Conservation (phyloP, 2,113 vertebrate genomes). For the Kryptolebias marmoratus region DNA sequence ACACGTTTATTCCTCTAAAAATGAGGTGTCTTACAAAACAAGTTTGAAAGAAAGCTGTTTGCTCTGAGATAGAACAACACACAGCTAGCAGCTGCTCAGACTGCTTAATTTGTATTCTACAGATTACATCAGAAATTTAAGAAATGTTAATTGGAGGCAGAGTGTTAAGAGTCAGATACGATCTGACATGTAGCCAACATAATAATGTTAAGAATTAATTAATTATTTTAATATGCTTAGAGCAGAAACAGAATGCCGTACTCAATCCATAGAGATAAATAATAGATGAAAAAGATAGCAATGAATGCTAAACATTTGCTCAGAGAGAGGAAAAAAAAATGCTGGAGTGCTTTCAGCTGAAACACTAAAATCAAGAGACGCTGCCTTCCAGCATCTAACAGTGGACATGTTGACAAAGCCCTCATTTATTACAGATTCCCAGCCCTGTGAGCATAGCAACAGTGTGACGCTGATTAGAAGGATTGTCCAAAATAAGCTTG, state of each 20-base stretch:
- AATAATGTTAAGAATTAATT: slow-evolving; percentile 62
- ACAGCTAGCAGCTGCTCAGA: slow-evolving; percentile 52
- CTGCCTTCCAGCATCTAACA: slow-evolving; percentile 51
- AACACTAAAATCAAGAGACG: slow-evolving; percentile 55
- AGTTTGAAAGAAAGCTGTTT: slow-evolving; percentile 51
- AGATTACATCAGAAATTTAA: slow-evolving; percentile 76
- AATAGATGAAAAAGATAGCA: slow-evolving; percentile 45
- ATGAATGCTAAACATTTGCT: slow-evolving; percentile 53
- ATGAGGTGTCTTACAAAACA: slow-evolving; percentile 63
- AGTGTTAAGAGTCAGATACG: slow-evolving; percentile 70
- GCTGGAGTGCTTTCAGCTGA: slow-evolving; percentile 34
- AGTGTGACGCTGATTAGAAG: slow-evolving; percentile 75
- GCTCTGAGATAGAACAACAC: slow-evolving; percentile 41
- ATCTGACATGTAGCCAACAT: slow-evolving; percentile 67
- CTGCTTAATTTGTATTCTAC: slow-evolving; percentile 73
- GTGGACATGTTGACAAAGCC: slow-evolving; percentile 78
- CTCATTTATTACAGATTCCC: slow-evolving; percentile 74
- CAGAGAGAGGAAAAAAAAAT: slow-evolving; percentile 4
- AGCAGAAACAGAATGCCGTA: slow-evolving; percentile 41
- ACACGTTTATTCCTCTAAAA: slow-evolving; percentile 62
- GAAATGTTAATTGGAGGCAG: slow-evolving; percentile 74
- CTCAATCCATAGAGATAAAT: slow-evolving; percentile 50
- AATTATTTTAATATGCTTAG: slow-evolving; percentile 60
- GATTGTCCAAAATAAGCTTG: slow-evolving; percentile 73
- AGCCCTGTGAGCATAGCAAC: slow-evolving; percentile 47